phyloP scores from a whole-genome alignment of 2,888 invertebrate species.

The Galeruca laticollis region DNA sequence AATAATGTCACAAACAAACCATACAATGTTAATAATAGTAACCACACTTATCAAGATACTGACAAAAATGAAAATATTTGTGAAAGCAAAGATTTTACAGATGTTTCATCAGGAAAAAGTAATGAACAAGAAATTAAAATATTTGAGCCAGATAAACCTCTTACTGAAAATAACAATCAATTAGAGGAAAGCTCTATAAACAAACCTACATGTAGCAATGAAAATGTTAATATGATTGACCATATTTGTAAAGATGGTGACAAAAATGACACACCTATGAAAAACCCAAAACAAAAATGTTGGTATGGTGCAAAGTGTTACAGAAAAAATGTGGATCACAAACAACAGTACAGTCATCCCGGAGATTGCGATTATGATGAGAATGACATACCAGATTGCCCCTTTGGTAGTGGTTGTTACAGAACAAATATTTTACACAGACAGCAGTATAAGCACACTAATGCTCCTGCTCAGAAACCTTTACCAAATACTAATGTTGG shows the following conservation, averaged over 20 bases:
- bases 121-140: neutral
- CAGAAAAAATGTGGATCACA: constrained; percentile 74
- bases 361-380: constrained; percentile 72
- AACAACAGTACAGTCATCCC: constrained; percentile 74
- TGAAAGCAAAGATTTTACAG: neutral
- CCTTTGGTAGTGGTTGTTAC: constrained; percentile 72
- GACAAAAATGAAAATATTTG: no score
- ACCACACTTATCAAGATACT: no score
- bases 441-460: constrained; percentile 67
- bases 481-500: neutral
- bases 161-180: neutral
- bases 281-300: constrained; percentile 69
- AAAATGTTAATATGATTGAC: neutral
- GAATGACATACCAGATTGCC: constrained; percentile 69
- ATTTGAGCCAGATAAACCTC: neutral
- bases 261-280: neutral
- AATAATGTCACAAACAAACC: constrained; percentile 9
- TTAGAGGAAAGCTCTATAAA: constrained; percentile 3
- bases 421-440: constrained; percentile 72
- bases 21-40: no score
- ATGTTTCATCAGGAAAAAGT: neutral
- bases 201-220: constrained; percentile 2
- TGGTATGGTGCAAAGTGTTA: constrained; percentile 75
- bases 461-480: constrained; percentile 51
- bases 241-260: neutral